A percentile compares a stretch with the other conserved stretches of the same genome.
Evolutionary conservation across 2,113 vertebrate species (phyloP).

Genomic region (Cottus gobio): DNA sequence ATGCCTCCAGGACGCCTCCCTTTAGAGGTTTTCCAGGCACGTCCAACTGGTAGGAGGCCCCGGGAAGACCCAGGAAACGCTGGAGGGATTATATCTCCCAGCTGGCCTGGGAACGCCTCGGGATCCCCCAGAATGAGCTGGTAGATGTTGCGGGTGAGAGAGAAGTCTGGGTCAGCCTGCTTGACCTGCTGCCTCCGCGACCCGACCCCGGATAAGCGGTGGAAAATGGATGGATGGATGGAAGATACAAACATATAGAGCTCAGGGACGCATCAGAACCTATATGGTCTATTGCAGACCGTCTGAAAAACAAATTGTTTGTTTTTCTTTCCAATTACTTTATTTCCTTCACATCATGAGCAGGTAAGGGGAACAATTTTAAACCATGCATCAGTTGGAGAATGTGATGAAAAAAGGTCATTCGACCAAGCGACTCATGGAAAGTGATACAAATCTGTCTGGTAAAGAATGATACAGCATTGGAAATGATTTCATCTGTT

Average conservation of each 20-base stretch:
- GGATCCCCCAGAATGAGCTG: too few species aligned
- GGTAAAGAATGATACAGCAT: slow-evolving; percentile 12
- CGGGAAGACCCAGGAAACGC: too few species aligned
- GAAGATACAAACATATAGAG: neutral
- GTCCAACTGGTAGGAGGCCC: too few species aligned
- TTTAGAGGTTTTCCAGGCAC: too few species aligned
- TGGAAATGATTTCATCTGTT: slow-evolving; percentile 16
- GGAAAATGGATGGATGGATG: too few species aligned
- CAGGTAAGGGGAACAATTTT: neutral
- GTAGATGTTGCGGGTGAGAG: too few species aligned
- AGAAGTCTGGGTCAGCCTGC: too few species aligned
- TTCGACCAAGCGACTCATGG: neutral
- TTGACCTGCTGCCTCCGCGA: too few species aligned
- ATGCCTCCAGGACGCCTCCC: too few species aligned
- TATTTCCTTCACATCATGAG: neutral
- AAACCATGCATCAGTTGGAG: neutral
- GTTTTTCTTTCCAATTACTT: neutral
- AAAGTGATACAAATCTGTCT: neutral
- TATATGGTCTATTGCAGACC: neutral
- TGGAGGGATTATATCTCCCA: too few species aligned
- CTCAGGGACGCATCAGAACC: neutral
- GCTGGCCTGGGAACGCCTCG: too few species aligned
- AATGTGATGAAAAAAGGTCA: neutral
- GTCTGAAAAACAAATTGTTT: neutral
- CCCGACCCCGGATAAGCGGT: too few species aligned